These are phyloP conservation scores for Aleiodes alternator DNA, from an alignment of 2,888 invertebrate genomes.

Conservation along the genomic window DNA sequence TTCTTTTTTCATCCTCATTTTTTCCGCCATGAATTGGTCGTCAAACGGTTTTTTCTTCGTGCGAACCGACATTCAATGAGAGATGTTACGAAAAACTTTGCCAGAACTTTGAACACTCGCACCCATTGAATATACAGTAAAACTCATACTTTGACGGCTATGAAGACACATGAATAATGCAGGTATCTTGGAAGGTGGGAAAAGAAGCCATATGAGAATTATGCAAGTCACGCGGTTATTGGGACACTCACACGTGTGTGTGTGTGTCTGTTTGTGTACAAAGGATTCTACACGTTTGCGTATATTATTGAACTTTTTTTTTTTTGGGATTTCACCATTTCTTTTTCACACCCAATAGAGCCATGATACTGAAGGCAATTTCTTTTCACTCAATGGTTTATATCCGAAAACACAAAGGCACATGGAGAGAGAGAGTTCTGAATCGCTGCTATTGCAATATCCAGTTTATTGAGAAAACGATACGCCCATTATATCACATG, in stretches of 20 bases:
- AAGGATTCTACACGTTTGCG: conserved; percentile 4
- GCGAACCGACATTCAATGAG: not conserved
- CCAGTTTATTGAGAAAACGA: not conserved
- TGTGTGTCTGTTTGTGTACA: conserved; percentile 10
- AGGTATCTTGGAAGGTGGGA: conserved; percentile 24
- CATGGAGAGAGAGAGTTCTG: conserved; percentile 15
- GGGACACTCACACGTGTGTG: conserved; percentile 26
- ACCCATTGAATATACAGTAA: conserved; percentile 38
- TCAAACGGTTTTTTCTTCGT: not conserved
- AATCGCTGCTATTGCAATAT: conserved; percentile 22
- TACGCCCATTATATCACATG: conserved; percentile 4
- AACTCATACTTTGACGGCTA: conserved; percentile 32
- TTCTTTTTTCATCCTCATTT: not conserved
- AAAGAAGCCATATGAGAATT: conserved; percentile 24
- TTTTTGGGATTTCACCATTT: not conserved
- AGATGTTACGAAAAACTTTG: conserved; percentile 35
- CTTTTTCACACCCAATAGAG: not conserved
- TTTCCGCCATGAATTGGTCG: not conserved
- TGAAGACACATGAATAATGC: conserved; percentile 41
- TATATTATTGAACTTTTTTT: conserved; percentile 11
- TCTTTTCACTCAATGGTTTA: conserved; percentile 15
- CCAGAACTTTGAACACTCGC: conserved; percentile 23
- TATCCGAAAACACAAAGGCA: conserved; percentile 21
- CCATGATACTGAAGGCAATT: conserved; percentile 32
- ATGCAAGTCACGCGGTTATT: conserved; percentile 49